phyloP scores from a whole-genome alignment of 2,113 vertebrate genomes.

The Bubo blakistoni region DNA sequence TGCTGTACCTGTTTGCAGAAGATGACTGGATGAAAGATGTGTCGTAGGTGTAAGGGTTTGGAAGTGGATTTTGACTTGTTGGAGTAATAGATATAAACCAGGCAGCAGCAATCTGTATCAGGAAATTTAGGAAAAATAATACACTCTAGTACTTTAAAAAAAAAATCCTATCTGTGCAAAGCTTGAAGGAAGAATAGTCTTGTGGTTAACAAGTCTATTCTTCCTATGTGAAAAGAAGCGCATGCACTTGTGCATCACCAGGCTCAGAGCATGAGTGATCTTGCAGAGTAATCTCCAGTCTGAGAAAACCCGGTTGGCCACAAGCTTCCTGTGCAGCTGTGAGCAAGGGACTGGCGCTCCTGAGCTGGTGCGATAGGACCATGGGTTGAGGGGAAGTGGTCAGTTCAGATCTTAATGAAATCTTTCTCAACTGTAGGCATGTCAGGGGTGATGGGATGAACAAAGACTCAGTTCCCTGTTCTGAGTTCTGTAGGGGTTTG shows the following conservation, averaged over 20 bases:
- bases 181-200: not conserved
- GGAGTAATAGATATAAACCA: not conserved
- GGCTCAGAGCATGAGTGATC: not conserved
- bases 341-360: rapidly evolving
- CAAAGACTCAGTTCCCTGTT: not conserved
- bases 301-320: rapidly evolving
- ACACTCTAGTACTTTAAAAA: not conserved
- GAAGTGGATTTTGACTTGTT: not conserved
- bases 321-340: not conserved
- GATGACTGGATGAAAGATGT: not conserved
- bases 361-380: rapidly evolving
- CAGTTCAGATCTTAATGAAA: not conserved
- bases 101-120: not conserved
- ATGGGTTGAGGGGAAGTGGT: rapidly evolving
- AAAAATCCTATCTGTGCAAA: not conserved
- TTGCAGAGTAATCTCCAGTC: not conserved
- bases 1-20: not conserved
- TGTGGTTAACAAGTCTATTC: not conserved
- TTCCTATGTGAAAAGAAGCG: not conserved
- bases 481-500: not conserved
- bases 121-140: not conserved
- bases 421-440: not conserved
- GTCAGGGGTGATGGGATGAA: not conserved
- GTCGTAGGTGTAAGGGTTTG: not conserved
- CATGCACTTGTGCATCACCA: rapidly evolving